Evolutionary conservation across 1,140 invertebrate species (phyloP), one percentile per base, ranked within the genome.

Genomic region (Pogonomyrmex californicus): DNA sequence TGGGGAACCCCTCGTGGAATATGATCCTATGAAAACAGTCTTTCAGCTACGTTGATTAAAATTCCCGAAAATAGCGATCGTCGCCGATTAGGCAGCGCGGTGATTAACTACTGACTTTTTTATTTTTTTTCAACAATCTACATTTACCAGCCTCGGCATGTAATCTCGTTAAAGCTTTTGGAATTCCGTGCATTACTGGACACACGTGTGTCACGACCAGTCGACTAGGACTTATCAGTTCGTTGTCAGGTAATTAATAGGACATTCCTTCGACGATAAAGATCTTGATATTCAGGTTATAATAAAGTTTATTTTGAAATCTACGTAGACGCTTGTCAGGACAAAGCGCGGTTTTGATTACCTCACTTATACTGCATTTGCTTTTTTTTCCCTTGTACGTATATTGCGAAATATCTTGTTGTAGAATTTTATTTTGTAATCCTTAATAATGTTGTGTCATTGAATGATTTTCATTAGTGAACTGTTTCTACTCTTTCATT

Each of bases 141-240:
- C 49, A 33, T 51, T 78, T 41, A 36, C 2, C 63, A 62, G 33
- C 5, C 60, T 23, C 60, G 33, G 17, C 44, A 68, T 58, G 5
- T 17, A 71, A 12, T 73, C 33, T 56, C 14, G 56, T 73, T 82
- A 82, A 82, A 73, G 30, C 10, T 71, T 71, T 71, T 60, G 38
- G 10, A 44, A 82, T 82, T 82, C 65, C 38, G 2, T 44, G 23
- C 51, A 23, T 82, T 71, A 60, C 51, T 23, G 60, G 30, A 66
- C 78, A 33, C 30, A 36, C 14, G 30, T 9, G 54, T 44, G 7
- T n/a, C n/a, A n/a, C n/a, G n/a, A n/a, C n/a, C n/a, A n/a, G n/a
- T n/a, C 23, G 51, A 81, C 38, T 36, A 33, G n/a, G 12, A 17
- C 17, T 82, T 81, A 82, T 82, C 66, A 82, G 30, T 58, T 71